Evolutionary conservation across 2,797 vertebrate genomes (phyloP).

Genomic region (Champsocephalus esox): DNA sequence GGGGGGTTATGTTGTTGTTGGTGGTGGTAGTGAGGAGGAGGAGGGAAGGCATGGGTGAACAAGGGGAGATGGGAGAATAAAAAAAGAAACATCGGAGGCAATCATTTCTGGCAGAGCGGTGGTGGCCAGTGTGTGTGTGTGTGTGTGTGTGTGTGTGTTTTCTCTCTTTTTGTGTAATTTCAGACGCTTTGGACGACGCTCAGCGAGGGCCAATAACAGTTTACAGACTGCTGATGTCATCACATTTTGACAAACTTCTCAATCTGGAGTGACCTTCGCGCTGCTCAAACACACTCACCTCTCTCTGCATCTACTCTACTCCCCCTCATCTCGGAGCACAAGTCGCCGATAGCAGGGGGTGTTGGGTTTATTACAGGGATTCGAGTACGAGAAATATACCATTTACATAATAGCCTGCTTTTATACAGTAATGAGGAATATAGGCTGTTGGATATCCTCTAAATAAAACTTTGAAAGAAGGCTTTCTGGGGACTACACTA

Average conservation of each 20-base stretch:
- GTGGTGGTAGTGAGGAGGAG: slow-evolving; percentile 23
- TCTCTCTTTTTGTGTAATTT: slow-evolving; percentile 77
- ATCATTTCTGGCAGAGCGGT: slow-evolving; percentile 90
- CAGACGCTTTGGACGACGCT: slow-evolving; percentile 56
- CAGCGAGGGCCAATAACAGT: slow-evolving; percentile 90
- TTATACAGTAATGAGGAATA: slow-evolving; percentile 41
- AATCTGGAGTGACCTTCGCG: slow-evolving; percentile 94
- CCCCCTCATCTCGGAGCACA: slow-evolving; percentile 37
- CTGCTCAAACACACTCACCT: slow-evolving; percentile 90
- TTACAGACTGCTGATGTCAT: slow-evolving; percentile 96
- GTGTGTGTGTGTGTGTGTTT: slow-evolving; percentile 66
- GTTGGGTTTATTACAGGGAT: slow-evolving; percentile 41
- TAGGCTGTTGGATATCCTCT: neutral
- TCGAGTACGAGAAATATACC: slow-evolving; percentile 15
- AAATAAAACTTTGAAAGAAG: neutral
- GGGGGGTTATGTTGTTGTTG: slow-evolving; percentile 53
- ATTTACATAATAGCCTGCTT: slow-evolving; percentile 40
- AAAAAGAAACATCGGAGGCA: slow-evolving; percentile 88
- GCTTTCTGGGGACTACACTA: neutral
- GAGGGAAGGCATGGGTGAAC: slow-evolving; percentile 57
- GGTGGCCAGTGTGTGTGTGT: slow-evolving; percentile 76
- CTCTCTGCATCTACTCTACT: slow-evolving; percentile 59
- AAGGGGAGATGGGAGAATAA: slow-evolving; percentile 53
- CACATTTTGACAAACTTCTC: slow-evolving; percentile 98
- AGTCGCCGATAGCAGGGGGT: slow-evolving; percentile 28